phyloP scores from a whole-genome alignment of 1,140 invertebrate genomes.

The Drosophila kurseongensis region DNA sequence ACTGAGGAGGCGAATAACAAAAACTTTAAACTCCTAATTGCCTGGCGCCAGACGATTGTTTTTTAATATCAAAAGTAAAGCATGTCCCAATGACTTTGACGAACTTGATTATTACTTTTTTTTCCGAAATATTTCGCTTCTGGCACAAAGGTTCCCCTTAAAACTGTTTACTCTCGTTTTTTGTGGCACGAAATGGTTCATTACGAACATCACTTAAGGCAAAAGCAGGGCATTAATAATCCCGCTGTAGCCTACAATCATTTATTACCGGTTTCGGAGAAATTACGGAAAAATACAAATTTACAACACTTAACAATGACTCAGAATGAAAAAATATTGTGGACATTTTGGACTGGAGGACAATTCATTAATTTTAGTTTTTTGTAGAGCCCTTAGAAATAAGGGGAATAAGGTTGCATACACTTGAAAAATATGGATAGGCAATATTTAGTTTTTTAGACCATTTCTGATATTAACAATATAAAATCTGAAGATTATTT shows the following conservation, averaged over 20 bases:
- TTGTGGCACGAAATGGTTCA: constrained; percentile 54
- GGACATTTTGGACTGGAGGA: constrained; percentile 1
- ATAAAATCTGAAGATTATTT: constrained; percentile 2
- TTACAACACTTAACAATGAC: constrained; percentile 21
- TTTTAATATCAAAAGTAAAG: constrained; percentile 49
- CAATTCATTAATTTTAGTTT: constrained; percentile 10
- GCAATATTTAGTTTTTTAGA: too few relatives aligned
- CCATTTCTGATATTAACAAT: background rate
- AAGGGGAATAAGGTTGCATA: background rate
- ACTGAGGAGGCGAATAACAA: constrained; percentile 16
- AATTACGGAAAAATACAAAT: constrained; percentile 20
- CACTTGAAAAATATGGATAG: too few relatives aligned
- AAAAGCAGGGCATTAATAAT: constrained; percentile 61
- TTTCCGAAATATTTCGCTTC: constrained; percentile 12
- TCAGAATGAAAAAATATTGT: constrained; percentile 19
- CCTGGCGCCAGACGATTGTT: constrained; percentile 66
- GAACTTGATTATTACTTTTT: constrained; percentile 31
- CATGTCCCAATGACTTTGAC: constrained; percentile 19
- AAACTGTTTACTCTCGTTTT: constrained; percentile 53
- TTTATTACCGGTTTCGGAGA: constrained; percentile 40
- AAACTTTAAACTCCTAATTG: constrained; percentile 67
- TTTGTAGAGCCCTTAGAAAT: background rate
- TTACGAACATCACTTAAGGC: constrained; percentile 62
- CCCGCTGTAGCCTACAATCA: constrained; percentile 41
- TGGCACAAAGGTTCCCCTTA: constrained; percentile 5